A percentile compares a stretch with the other conserved stretches of the same genome.
These are phyloP conservation scores for Pangasianodon hypophthalmus DNA, from an alignment of 2,113 vertebrate species.

Conservation along the genomic window DNA sequence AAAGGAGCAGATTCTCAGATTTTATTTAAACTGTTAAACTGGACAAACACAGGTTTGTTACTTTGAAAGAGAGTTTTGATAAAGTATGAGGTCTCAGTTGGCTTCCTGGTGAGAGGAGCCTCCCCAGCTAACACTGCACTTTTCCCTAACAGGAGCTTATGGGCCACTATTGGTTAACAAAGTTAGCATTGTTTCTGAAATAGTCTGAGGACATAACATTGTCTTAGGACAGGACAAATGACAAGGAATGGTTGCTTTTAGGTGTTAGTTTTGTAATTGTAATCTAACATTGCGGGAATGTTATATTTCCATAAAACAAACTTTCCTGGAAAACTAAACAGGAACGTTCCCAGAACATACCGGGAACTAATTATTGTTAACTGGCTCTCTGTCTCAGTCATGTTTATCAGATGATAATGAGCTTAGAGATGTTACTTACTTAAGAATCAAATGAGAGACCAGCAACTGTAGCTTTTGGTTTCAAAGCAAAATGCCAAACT, in stretches of 20 bases:
- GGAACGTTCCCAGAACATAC: not conserved
- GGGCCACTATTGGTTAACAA: not conserved
- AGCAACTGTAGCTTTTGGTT: not conserved
- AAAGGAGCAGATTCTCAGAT: not conserved
- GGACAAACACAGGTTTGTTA: not conserved
- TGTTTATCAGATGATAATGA: not conserved
- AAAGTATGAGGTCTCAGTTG: not conserved
- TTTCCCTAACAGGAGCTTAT: not conserved
- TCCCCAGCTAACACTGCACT: not conserved
- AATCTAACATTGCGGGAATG: not conserved
- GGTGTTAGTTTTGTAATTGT: not conserved
- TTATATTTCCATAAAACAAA: not conserved
- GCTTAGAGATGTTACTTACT: not conserved
- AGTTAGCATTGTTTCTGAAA: slow-evolving; percentile 3
- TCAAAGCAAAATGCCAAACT: not conserved
- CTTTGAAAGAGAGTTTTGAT: not conserved
- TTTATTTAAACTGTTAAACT: not conserved
- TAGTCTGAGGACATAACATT: not conserved
- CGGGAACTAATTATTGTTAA: not conserved
- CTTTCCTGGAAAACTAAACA: not conserved
- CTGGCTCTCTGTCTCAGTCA: not conserved
- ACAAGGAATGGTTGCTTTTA: not conserved
- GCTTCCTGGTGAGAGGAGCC: slow-evolving; percentile 6
- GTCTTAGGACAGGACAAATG: not conserved
- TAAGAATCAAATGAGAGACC: not conserved